Conservation (phyloP, 1,140 invertebrate species). For the Ostrea denselamellosa region DNA sequence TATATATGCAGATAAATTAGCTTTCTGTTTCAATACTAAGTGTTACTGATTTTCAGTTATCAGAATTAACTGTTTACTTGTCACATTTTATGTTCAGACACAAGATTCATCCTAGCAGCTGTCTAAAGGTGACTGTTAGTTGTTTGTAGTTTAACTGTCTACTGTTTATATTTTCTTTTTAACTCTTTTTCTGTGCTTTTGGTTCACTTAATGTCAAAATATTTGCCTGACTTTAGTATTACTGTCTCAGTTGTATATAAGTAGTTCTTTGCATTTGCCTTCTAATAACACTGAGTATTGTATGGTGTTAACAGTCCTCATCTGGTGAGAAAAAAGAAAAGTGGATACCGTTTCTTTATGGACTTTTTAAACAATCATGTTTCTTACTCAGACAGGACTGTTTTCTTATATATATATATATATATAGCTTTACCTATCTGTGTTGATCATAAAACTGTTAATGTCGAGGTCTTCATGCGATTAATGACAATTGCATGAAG, state of each 20-base stretch:
- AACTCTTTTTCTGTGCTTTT: slow-evolving; percentile 19
- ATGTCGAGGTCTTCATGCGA: background rate
- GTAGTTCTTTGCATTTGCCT: background rate
- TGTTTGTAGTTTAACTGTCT: slow-evolving; percentile 1
- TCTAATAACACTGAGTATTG: background rate
- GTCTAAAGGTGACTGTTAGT: slow-evolving; percentile 34
- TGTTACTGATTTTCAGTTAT: slow-evolving; percentile 4
- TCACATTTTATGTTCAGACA: slow-evolving; percentile 33
- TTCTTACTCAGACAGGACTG: slow-evolving; percentile 3
- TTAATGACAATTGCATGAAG: background rate
- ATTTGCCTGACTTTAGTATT: background rate
- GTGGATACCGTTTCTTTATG: background rate
- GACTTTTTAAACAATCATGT: background rate
- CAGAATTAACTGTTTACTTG: background rate
- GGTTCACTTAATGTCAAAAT: background rate
- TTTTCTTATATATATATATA: background rate
- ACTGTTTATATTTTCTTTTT: background rate
- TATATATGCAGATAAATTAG: background rate
- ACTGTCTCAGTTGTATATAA: background rate
- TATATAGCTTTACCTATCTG: background rate
- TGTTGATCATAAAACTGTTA: background rate
- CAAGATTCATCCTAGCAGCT: slow-evolving; percentile 24
- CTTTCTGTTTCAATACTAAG: background rate
- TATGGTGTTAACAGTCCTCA: background rate
- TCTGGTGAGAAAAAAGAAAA: background rate